These are phyloP conservation scores for Subanguina moxae DNA, from an alignment of 1,140 invertebrate species.

Conservation along the genomic window DNA sequence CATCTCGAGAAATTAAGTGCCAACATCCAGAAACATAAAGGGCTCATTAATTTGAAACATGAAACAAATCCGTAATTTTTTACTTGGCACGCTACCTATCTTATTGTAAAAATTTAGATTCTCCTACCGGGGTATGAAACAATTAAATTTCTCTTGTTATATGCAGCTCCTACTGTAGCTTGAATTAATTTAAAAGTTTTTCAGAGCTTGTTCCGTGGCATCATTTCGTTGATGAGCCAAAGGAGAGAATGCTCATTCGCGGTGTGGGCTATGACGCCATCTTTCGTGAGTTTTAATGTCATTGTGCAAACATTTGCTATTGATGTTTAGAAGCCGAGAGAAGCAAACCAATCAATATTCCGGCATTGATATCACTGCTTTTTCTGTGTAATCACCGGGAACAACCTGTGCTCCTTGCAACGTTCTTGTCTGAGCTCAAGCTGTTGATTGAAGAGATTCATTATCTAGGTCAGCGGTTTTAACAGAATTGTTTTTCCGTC, in stretches of 20 bases:
- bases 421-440: neutral
- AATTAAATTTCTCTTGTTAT: too few relatives aligned
- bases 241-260: conserved; percentile 23
- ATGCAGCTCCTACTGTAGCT: too few relatives aligned
- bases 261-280: conserved; percentile 26
- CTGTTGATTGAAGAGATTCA: conserved; percentile 17
- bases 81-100: too few relatives aligned
- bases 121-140: too few relatives aligned
- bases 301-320: neutral
- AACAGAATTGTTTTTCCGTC: conserved; percentile 6
- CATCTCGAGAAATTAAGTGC: conserved; percentile 20
- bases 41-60: conserved; percentile 21
- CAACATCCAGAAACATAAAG: conserved; percentile 7
- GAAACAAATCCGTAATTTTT: conserved; percentile 17
- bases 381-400: conserved; percentile 26
- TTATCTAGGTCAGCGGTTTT: conserved; percentile 11
- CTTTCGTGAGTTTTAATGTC: neutral
- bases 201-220: conserved; percentile 33
- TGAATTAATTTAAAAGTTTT: conserved; percentile 7
- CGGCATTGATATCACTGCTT: conserved; percentile 18
- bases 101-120: too few relatives aligned
- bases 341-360: conserved; percentile 26
- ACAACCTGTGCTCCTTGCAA: neutral
- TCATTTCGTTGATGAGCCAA: conserved; percentile 3
- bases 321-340: conserved; percentile 21